Base-by-base conservation (phyloP, 2,888 invertebrate species). In the Drosophila meridiana region DNA sequence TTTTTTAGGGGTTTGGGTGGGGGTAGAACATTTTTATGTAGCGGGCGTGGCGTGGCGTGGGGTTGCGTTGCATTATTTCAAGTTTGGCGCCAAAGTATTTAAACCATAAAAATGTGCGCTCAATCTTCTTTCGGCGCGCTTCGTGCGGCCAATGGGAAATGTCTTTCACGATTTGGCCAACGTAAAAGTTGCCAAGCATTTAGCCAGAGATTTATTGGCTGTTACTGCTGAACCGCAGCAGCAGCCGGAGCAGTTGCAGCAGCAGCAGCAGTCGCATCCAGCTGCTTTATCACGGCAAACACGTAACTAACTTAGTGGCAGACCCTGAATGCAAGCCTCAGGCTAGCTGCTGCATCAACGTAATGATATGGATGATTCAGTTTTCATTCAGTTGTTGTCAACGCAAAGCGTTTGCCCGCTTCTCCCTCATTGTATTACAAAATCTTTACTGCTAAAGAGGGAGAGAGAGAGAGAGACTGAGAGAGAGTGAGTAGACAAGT, bases 161-260 rank as follows among this genome's bases (percentile, higher is more conserved):
- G 69, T 83, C 77, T 83, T 71, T 83, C 76, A 80, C 80, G 72
- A 77, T 65, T 72, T 80, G 77, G 67, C 72, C 58, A 30, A 71
- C 74, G 68, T 82, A 83, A 82, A 82, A 82, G 72, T 82, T 83
- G 80, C 73, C 70, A 43, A 82, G 80, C 81, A 82, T 82, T 82
- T 82, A 82, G 83, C 74, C 53, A 52, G 74, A 83, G 81, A 82
- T 82, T 82, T 82, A 82, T 83, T 82, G 83, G 81, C 81, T 76
- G 80, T 81, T 80, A 77, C 83, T 80, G 81, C 65, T 73, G 56
- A n/a, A 64, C 61, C 69, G 52, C 73, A 56, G 56, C 56, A 56
- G 40, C 6, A 26, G 34, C 11, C 36, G 34, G 1, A 9, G 28
- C 13, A 28, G 38, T 11, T 1, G 38, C 26, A 38, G 14, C 2